Percentiles rank a stretch among this genome's conserved stretches.
phyloP scores from a whole-genome alignment of 1,140 invertebrate species.

The Cyclargus thomasi region DNA sequence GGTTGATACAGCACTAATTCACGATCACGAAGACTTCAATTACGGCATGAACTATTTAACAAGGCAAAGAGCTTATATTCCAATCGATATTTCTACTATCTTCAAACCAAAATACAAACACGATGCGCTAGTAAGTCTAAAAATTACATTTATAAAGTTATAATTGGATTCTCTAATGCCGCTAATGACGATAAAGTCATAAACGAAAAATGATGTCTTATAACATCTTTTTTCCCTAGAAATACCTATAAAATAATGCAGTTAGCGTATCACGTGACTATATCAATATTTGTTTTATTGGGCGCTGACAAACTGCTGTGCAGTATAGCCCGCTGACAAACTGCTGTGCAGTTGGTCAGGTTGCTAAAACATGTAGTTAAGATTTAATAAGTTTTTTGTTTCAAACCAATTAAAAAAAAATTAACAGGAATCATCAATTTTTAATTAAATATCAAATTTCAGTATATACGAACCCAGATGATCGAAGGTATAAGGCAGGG shows the following conservation, averaged over 20 bases:
- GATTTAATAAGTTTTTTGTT: too few relatives aligned
- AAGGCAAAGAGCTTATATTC: conserved; percentile 13
- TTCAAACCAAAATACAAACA: conserved; percentile 6
- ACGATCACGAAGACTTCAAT: conserved; percentile 22
- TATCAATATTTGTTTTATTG: too few relatives aligned
- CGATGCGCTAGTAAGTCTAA: background rate
- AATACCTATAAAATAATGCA: too few relatives aligned
- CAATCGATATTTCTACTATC: conserved; percentile 19
- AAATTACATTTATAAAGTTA: too few relatives aligned
- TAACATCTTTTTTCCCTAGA: too few relatives aligned
- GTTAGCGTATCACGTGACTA: too few relatives aligned
- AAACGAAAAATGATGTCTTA: background rate
- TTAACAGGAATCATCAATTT: background rate
- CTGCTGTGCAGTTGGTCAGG: too few relatives aligned
- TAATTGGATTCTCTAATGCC: background rate
- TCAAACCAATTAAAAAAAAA: too few relatives aligned
- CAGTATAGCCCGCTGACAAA: too few relatives aligned
- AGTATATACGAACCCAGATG: conserved; percentile 39
- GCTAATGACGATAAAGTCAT: background rate
- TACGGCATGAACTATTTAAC: conserved; percentile 20
- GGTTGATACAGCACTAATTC: conserved; percentile 17
- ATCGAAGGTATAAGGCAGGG: conserved; percentile 44
- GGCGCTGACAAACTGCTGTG: too few relatives aligned
- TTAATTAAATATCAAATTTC: conserved; percentile 16
- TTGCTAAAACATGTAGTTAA: too few relatives aligned